Base-by-base conservation (phyloP, 2,113 vertebrate species). In the Caloenas nicobarica region DNA sequence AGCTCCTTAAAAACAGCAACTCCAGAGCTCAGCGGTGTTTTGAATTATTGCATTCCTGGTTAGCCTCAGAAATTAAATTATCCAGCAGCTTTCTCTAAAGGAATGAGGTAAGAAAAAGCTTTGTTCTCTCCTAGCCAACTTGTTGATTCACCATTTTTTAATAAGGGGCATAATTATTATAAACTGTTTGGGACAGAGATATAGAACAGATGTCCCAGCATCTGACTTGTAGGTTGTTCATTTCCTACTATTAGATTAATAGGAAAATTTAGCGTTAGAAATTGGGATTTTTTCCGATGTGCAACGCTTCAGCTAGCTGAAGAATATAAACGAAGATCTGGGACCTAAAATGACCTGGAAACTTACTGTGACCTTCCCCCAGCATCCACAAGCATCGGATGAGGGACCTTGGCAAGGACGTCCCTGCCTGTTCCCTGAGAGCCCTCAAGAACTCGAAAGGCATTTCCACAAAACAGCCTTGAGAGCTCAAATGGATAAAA, bases 151-250 rank as follows among this genome's bases (percentile, higher is more conserved):
- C 89, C 60, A 54, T 64, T 86, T 95, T 95, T 96, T 96, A 95
- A 97, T 95, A 92, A 90, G 85, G 80, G 80, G 4, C 44, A 79
- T 97, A 96, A 96, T 97, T 97, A 97, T 97, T 89, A 96, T 95
- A 96, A 97, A 97, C 92, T 95, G 97, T 97, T 97, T 93, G 90
- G 92, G 94, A 96, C 95, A 93, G 91, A 90, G 79, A 88, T n/a
- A 81, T 40, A 38, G 92, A 97, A 83, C 97, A 97, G 97, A 97
- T 97, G 96, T 92, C 92, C 89, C 87, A 89, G 95, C 97, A 97
- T 93, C 97, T 97, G 97, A 96, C 93, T 86, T 96, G 97, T 93
- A 94, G 97, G 97, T 84, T 97, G 97, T 91, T 96, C 44, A 81
- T 97, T 97, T 97, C 97, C 97, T 97, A 93, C 26, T 89, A n/a